These are phyloP conservation scores for Smittia aterrima DNA, from an alignment of 2,888 invertebrate genomes.

Conservation along the genomic window DNA sequence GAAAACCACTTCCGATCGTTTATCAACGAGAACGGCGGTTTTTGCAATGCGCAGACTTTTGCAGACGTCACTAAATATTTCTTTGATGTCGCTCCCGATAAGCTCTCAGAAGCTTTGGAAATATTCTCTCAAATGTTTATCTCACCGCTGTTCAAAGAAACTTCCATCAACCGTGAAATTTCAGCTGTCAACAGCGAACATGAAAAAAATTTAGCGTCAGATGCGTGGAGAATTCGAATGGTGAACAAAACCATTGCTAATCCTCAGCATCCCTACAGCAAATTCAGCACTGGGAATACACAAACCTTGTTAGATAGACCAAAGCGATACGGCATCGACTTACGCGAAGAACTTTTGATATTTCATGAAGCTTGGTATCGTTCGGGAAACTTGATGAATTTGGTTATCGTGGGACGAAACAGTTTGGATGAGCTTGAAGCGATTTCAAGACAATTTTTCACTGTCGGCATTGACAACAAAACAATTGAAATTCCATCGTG, in stretches of 20 bases:
- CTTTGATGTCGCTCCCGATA: conserved; percentile 80
- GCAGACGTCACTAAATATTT: conserved; percentile 84
- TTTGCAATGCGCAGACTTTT: conserved; percentile 82
- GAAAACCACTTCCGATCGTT: conserved; percentile 86
- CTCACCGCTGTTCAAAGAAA: conserved; percentile 82
- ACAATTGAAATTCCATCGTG: conserved; percentile 65
- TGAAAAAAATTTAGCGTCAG: conserved; percentile 80
- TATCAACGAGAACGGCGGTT: conserved; percentile 80
- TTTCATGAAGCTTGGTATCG: conserved; percentile 88
- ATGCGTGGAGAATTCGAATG: conserved; percentile 80
- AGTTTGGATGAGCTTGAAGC: conserved; percentile 75
- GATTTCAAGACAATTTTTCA: conserved; percentile 70
- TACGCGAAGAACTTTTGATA: conserved; percentile 74
- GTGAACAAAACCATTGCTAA: conserved; percentile 74
- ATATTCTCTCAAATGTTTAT: conserved; percentile 93
- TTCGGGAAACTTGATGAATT: conserved; percentile 83
- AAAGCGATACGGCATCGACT: conserved; percentile 72
- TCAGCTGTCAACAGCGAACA: conserved; percentile 91
- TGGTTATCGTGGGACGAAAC: conserved; percentile 81
- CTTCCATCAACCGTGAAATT: conserved; percentile 83
- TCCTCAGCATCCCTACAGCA: conserved; percentile 73
- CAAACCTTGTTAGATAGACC: conserved; percentile 57
- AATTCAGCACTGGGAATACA: conserved; percentile 80
- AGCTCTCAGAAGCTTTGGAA: conserved; percentile 71
- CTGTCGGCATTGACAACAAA: conserved; percentile 64